Percentiles rank a stretch among this genome's conserved stretches.
Evolutionary conservation across 1,140 invertebrate species (phyloP).

Genomic region (Drosophila pallidifrons): DNA sequence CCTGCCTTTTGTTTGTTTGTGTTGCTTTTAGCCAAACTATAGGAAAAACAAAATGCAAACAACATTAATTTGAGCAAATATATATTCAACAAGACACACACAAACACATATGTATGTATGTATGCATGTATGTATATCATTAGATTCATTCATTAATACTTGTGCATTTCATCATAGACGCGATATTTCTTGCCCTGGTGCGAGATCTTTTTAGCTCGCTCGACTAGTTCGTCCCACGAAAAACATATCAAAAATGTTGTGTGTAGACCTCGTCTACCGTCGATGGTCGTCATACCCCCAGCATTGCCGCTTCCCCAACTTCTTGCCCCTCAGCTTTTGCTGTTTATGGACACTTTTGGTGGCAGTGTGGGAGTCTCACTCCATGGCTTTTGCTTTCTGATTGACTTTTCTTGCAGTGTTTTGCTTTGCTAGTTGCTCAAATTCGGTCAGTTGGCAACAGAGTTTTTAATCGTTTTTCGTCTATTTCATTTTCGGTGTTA

Average conservation of each 20-base stretch:
- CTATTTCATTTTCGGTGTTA: neutral
- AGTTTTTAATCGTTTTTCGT: conserved; percentile 6
- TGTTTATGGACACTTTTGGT: conserved; percentile 61
- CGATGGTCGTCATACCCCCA: neutral
- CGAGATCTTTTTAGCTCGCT: conserved; percentile 76
- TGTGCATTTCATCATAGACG: conserved; percentile 36
- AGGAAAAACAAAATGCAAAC: conserved; percentile 64
- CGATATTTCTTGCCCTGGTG: conserved; percentile 71
- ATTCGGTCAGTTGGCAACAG: conserved; percentile 65
- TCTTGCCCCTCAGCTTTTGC: neutral
- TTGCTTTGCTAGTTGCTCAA: conserved; percentile 42
- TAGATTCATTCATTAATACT: conserved; percentile 24
- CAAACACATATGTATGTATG: conserved; percentile 3
- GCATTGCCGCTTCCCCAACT: neutral
- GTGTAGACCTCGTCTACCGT: conserved; percentile 41
- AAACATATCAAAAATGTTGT: conserved; percentile 56
- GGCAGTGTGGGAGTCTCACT: conserved; percentile 61
- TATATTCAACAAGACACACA: conserved; percentile 42
- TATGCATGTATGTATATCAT: neutral
- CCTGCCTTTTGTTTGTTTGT: conserved; percentile 38
- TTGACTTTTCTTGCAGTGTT: conserved; percentile 63
- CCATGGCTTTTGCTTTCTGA: conserved; percentile 51
- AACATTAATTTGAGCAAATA: conserved; percentile 74
- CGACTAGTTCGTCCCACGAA: conserved; percentile 79
- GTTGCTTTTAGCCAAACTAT: conserved; percentile 59